Evolutionary conservation across 2,888 invertebrate species (phyloP).

Genomic region (Cryptus armator): DNA sequence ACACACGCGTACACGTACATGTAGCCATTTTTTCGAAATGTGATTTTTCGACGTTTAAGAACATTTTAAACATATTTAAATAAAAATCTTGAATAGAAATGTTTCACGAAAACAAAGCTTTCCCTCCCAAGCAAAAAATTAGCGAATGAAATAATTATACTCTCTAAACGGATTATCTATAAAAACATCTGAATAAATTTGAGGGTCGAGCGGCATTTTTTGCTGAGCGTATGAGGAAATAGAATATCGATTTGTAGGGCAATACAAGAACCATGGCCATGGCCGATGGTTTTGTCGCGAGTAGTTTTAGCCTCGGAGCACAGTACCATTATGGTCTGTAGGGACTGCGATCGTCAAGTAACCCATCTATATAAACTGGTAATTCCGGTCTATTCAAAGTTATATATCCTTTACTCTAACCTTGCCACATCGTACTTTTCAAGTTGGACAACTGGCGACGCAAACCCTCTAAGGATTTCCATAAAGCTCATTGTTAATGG

Average conservation of each 20-base stretch:
- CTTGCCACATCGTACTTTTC: constrained; percentile 21
- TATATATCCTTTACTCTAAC: not conserved
- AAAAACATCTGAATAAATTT: too few species aligned
- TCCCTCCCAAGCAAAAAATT: too few species aligned
- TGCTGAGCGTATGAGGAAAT: too few species aligned
- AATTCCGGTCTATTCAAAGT: not conserved
- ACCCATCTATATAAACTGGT: not conserved
- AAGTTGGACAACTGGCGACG: constrained; percentile 20
- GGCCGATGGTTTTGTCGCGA: not conserved
- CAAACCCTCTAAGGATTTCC: constrained; percentile 37
- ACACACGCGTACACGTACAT: too few species aligned
- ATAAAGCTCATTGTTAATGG: constrained; percentile 53
- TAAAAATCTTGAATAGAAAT: too few species aligned
- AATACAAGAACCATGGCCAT: not conserved
- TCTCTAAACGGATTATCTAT: too few species aligned
- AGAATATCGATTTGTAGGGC: not conserved
- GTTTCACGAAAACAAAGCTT: too few species aligned
- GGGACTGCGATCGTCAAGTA: not conserved
- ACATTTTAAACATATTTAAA: too few species aligned
- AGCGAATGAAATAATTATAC: too few species aligned
- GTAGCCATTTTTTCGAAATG: too few species aligned
- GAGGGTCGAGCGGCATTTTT: too few species aligned
- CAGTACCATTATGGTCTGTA: not conserved
- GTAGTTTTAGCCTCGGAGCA: not conserved
- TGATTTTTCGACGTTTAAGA: too few species aligned